Evolutionary conservation across 2,888 invertebrate species (phyloP).

Genomic region (Bruchidius siliquastri): DNA sequence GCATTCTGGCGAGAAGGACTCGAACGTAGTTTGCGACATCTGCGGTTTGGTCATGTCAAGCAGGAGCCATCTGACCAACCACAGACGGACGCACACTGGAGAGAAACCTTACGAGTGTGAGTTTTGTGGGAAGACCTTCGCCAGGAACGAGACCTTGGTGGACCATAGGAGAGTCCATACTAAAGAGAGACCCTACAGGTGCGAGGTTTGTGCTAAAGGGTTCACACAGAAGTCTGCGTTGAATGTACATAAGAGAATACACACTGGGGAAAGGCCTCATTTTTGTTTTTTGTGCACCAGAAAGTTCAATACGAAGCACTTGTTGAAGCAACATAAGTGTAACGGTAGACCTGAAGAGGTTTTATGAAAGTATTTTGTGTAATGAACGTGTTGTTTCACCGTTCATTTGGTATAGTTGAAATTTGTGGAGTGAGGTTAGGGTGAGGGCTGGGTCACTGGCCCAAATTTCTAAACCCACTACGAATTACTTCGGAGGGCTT

Average conservation of each 20-base stretch:
- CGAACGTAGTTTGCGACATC: constrained; percentile 34
- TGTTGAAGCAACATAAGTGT: constrained; percentile 32
- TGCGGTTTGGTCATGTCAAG: constrained; percentile 32
- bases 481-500: no score
- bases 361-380: neutral
- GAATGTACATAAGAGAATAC: constrained; percentile 46
- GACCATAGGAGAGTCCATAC: constrained; percentile 30
- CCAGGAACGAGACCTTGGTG: constrained; percentile 31
- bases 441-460: no score
- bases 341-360: constrained; percentile 8
- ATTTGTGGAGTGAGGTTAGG: no score
- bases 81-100: constrained; percentile 26
- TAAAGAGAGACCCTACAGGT: constrained; percentile 31
- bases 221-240: constrained; percentile 53
- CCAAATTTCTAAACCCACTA: no score
- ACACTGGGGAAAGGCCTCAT: constrained; percentile 50
- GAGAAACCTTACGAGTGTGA: constrained; percentile 30
- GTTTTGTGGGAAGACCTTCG: constrained; percentile 18
- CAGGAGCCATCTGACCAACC: constrained; percentile 13
- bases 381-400: neutral
- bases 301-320: constrained; percentile 32
- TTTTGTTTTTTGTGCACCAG: constrained; percentile 45
- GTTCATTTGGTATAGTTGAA: neutral
- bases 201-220: constrained; percentile 48
- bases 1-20: constrained; percentile 15